Evolutionary conservation across 2,113 vertebrate species (phyloP).

Genomic region (Mormyrus iriodes): DNA sequence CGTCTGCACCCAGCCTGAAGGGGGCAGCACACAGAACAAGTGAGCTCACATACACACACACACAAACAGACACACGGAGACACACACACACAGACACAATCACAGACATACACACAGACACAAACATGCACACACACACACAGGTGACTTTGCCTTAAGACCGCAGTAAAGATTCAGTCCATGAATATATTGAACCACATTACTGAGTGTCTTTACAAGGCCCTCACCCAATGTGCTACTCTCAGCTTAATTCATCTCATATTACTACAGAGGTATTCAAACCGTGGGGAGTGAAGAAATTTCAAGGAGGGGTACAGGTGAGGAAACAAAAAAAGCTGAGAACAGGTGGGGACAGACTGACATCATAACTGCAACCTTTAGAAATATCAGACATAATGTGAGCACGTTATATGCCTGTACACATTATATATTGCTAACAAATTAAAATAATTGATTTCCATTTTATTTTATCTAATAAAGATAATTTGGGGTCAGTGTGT

Average conservation of each 20-base stretch:
- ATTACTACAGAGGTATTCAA: not conserved
- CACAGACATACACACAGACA: no score
- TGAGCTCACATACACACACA: not conserved
- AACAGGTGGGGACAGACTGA: not conserved
- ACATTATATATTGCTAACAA: not conserved
- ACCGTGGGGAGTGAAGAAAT: not conserved
- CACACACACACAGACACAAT: not conserved
- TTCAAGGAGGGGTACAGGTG: no score
- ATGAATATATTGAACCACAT: not conserved
- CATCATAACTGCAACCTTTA: not conserved
- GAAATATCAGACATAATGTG: not conserved
- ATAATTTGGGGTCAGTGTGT: not conserved
- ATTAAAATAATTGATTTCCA: not conserved
- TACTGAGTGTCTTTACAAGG: not conserved
- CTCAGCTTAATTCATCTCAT: not conserved
- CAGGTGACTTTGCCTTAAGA: not conserved
- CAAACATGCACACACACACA: not conserved
- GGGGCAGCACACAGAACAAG: not conserved
- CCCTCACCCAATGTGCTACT: not conserved
- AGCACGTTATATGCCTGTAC: not conserved
- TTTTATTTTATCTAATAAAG: not conserved
- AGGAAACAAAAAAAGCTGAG: not conserved
- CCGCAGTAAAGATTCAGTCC: not conserved
- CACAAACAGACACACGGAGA: not conserved
- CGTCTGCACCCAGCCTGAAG: conserved; percentile 68